These are phyloP conservation scores for Pocillopora damicornis DNA, from an alignment of 64 coral and sea anemone genomes.

Conservation along the genomic window DNA sequence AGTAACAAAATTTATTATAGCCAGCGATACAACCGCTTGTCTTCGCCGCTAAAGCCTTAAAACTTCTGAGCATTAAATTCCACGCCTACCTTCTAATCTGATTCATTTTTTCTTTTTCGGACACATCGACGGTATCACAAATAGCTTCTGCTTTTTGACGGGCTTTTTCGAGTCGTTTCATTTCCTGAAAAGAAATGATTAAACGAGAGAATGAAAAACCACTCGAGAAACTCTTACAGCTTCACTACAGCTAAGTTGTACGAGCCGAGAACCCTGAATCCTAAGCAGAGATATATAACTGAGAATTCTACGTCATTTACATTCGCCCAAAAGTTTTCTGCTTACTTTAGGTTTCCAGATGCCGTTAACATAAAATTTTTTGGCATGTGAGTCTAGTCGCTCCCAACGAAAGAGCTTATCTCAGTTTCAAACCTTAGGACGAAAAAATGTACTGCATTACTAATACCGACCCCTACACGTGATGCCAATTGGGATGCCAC, in stretches of 20 bases:
- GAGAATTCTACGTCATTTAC: too few species aligned
- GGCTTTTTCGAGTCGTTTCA: conserved; percentile 85
- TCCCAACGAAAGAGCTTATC: too few species aligned
- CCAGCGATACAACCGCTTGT: neutral
- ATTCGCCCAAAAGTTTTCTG: too few species aligned
- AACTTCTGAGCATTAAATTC: neutral
- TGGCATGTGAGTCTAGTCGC: too few species aligned
- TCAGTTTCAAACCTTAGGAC: too few species aligned
- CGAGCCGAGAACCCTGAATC: neutral
- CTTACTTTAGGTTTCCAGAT: too few species aligned
- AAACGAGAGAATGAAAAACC: neutral
- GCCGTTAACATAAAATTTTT: too few species aligned
- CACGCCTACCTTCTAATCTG: conserved; percentile 73
- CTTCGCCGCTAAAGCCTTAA: neutral
- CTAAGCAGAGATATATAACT: too few species aligned
- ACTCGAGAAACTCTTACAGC: neutral
- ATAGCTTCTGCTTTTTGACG: conserved; percentile 96
- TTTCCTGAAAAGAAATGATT: conserved; percentile 41
- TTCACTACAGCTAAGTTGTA: neutral
- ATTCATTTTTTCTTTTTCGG: conserved; percentile 84
- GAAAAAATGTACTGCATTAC: too few species aligned
- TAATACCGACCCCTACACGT: too few species aligned
- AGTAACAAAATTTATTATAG: neutral
- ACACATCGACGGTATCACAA: conserved; percentile 86
- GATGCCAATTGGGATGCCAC: too few species aligned